phyloP scores from a whole-genome alignment of 35 echinoderm and acorn worm genomes.

The Holothuria glaberrima region DNA sequence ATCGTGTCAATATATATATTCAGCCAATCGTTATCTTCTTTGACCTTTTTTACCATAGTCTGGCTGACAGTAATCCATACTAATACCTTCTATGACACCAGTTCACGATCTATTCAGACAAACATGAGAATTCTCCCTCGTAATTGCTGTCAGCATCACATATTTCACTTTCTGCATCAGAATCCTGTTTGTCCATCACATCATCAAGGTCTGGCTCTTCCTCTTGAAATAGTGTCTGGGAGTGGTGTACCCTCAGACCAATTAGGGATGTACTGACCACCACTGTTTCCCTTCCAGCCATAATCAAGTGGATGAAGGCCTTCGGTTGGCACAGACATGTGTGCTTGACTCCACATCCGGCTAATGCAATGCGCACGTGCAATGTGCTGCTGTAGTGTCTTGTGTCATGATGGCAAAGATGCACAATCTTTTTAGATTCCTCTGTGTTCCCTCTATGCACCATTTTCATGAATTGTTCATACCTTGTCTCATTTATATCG shows the following conservation, averaged over 20 bases:
- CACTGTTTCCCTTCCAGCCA: conserved; percentile 18
- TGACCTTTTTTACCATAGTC: no score
- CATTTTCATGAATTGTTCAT: conserved; percentile 54
- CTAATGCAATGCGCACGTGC: not conserved
- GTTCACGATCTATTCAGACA: no score
- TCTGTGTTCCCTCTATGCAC: not conserved
- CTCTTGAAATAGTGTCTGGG: conserved; percentile 18
- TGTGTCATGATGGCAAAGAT: not conserved
- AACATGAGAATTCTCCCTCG: no score
- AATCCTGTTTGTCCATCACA: not conserved
- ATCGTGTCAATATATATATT: no score
- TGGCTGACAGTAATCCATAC: no score
- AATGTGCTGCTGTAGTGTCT: not conserved
- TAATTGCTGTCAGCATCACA: not conserved
- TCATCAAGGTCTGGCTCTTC: conserved; percentile 10
- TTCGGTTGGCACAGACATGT: conserved; percentile 12
- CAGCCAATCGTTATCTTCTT: no score
- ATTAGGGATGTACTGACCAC: conserved; percentile 8
- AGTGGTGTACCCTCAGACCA: conserved; percentile 15
- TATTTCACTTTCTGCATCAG: conserved; percentile 3
- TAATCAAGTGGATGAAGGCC: not conserved
- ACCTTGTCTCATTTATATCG: conserved; percentile 64
- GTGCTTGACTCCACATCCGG: not conserved
- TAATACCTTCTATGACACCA: no score
- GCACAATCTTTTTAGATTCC: not conserved